Base-by-base conservation (phyloP, 2,113 vertebrate genomes). In the Catagonus wagneri region DNA sequence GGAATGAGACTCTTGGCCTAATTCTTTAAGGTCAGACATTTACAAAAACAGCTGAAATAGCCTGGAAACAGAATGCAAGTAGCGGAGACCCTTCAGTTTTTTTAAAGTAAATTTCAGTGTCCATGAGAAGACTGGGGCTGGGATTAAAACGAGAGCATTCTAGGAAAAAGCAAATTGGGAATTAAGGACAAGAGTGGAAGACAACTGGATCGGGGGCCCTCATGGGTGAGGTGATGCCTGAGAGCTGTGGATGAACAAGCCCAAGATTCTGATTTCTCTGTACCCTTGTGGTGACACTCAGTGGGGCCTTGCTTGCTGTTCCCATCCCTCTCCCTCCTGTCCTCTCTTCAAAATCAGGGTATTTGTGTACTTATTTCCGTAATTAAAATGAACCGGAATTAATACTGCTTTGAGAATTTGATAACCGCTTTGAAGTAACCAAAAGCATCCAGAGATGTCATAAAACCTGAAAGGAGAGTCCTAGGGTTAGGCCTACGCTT, bases 61-160 rank as follows among this genome's bases (percentile, higher is more conserved):
- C 65, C 15, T 61, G 71, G 66, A 80, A 83, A 83, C 39, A 79
- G 74, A 90, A 58, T 34, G 25, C 74, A 89, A 91, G 88, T 56
- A 11, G 19, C 20, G 27, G n/a, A 76, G 74, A 74, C 27, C 7
- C 12, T 63, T 74, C 32, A 44, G 52, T 80, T 93, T 80, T 93
- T 93, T 52, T 17, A 63, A 69, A 94, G 20, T 65, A 80, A 72
- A 93, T 68, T 36, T 90, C 76, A 61, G 56, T 83, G 20, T 83
- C 50, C 36, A 32, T 68, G 79, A 84, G n/a, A 93, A 90, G 76
- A 69, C 11, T 34, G 68, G 3, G n/a, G 19, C n/a, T 76, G 44
- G 54, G 66, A 68, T 90, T 79, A 90, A 52, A 56, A 88, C 88
- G 68, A 75, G 10, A 32, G 39, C 13, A 54, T 79, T 90, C 27